phyloP scores from a whole-genome alignment of 2,888 invertebrate genomes.

The Sphaerophoria taeniata region DNA sequence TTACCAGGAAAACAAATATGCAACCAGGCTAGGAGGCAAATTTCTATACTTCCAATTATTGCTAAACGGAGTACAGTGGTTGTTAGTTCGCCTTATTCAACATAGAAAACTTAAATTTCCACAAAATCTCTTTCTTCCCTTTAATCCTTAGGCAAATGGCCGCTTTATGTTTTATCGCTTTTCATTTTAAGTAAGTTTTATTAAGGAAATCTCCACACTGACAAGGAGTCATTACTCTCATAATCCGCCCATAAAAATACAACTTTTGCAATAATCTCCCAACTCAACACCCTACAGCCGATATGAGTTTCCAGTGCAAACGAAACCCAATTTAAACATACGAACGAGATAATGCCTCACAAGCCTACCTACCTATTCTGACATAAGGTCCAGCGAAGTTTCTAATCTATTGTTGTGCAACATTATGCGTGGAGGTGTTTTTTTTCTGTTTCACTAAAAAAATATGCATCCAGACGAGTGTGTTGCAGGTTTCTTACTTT shows the following conservation, averaged over 20 bases:
- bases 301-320: background rate
- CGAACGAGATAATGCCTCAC: background rate
- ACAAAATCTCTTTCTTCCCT: too few relatives aligned
- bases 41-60: too few relatives aligned
- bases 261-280: constrained; percentile 35
- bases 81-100: too few relatives aligned
- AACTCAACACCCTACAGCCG: constrained; percentile 6
- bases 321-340: constrained; percentile 4
- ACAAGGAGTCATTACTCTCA: constrained; percentile 14
- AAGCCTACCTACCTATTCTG: constrained; percentile 13
- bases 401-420: constrained; percentile 63
- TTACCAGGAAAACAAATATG: too few relatives aligned
- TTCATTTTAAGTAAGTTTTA: constrained; percentile 44
- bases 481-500: background rate
- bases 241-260: background rate
- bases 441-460: constrained; percentile 11
- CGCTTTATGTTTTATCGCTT: constrained; percentile 14
- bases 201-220: constrained; percentile 32
- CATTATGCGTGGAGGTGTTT: constrained; percentile 64
- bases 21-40: too few relatives aligned
- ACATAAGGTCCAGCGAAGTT: constrained; percentile 22
- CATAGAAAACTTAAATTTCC: too few relatives aligned
- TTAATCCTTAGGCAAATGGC: background rate
- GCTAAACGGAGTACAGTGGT: too few relatives aligned
- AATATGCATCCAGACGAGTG: background rate